These are phyloP conservation scores for Callithrix jacchus DNA, from an alignment of 2,113 vertebrate species.

Conservation along the genomic window DNA sequence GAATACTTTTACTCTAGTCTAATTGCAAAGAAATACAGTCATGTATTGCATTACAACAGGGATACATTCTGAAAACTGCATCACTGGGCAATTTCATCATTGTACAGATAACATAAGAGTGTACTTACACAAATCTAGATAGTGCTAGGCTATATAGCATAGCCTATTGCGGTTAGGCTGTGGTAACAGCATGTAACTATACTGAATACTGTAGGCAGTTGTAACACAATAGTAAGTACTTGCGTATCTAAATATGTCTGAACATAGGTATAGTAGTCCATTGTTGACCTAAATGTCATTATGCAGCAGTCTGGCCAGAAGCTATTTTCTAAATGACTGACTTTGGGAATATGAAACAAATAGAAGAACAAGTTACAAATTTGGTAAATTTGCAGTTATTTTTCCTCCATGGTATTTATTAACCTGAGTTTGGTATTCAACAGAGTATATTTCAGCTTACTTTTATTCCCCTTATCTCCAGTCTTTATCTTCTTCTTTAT, in stretches of 20 bases:
- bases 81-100: not conserved
- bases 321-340: not conserved
- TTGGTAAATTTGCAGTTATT: not conserved
- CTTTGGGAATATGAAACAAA: constrained; percentile 13
- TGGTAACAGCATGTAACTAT: not conserved
- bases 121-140: not conserved
- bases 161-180: not conserved
- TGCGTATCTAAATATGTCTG: not conserved
- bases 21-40: not conserved
- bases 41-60: not conserved
- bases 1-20: constrained; percentile 16
- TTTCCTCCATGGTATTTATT: not conserved
- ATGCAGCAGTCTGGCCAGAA: not conserved
- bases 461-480: not conserved
- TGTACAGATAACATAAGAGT: not conserved
- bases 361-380: not conserved
- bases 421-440: constrained; percentile 21
- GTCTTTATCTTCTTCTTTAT: not conserved
- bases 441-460: not conserved
- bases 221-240: not conserved
- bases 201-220: not conserved
- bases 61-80: not conserved
- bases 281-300: not conserved
- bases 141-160: not conserved
- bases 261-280: not conserved